Conservation (phyloP, 2,888 invertebrate species). For the Carcina quercana region DNA sequence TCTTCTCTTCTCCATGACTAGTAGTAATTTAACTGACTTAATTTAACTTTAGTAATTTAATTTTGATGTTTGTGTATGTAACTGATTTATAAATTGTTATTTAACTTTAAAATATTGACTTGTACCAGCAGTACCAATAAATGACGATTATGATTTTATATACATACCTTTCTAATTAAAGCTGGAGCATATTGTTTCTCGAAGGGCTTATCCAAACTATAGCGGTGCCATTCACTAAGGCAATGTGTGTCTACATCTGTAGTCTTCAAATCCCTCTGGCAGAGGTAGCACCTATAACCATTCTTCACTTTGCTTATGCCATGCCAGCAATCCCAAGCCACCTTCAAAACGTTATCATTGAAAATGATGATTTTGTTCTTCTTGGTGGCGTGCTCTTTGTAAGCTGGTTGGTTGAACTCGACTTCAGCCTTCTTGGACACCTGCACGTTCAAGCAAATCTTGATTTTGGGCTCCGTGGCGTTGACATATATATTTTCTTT, state of each 20-base stretch:
- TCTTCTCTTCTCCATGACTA: no score
- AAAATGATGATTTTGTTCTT: slow-evolving; percentile 18
- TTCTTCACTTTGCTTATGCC: slow-evolving; percentile 11
- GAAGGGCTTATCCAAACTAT: slow-evolving; percentile 11
- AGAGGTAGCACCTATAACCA: slow-evolving; percentile 15
- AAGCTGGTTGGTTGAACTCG: not conserved
- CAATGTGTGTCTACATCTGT: slow-evolving; percentile 15
- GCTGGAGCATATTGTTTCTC: slow-evolving; percentile 15
- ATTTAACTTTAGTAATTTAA: no score
- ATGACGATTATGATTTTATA: no score
- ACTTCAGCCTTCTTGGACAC: slow-evolving; percentile 2
- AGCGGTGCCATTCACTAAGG: slow-evolving; percentile 8
- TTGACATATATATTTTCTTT: slow-evolving; percentile 16
- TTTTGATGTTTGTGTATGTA: no score
- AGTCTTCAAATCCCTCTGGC: slow-evolving; percentile 10
- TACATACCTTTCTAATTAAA: slow-evolving; percentile 21
- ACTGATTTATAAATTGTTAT: no score
- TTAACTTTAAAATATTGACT: no score
- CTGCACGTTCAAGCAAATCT: slow-evolving; percentile 9
- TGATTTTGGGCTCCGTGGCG: slow-evolving; percentile 12
- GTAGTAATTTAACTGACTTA: no score
- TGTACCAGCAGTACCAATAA: no score
- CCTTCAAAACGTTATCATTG: slow-evolving; percentile 14
- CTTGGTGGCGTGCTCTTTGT: slow-evolving; percentile 4
- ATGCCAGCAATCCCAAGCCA: slow-evolving; percentile 22